Percentiles rank a stretch among this genome's conserved stretches.
Evolutionary conservation across 2,113 vertebrate genomes (phyloP).

Genomic region (Rhinogobius similis): DNA sequence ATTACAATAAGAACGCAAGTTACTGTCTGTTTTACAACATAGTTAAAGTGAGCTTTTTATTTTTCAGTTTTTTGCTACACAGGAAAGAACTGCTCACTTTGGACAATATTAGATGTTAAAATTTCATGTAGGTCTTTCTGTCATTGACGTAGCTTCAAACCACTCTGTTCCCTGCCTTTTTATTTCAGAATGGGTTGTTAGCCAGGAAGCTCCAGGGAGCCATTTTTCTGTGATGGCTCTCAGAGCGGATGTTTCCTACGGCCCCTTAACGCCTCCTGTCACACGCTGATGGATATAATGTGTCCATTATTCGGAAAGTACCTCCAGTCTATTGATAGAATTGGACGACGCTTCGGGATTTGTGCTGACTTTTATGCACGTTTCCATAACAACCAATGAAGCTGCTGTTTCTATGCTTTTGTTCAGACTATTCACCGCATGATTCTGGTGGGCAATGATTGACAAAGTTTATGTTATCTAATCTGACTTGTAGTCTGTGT

Average conservation of each 20-base stretch:
- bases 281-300: slow-evolving; percentile 30
- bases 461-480: too few species aligned
- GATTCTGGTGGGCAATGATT: neutral
- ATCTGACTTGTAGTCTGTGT: too few species aligned
- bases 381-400: slow-evolving; percentile 31
- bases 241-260: slow-evolving; percentile 17
- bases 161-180: slow-evolving; percentile 30
- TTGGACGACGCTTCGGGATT: slow-evolving; percentile 18
- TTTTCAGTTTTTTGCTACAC: too few species aligned
- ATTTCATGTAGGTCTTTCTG: slow-evolving; percentile 43
- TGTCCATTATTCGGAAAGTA: slow-evolving; percentile 19
- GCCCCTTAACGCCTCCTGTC: slow-evolving; percentile 29
- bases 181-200: slow-evolving; percentile 44
- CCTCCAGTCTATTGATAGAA: slow-evolving; percentile 13
- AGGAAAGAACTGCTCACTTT: too few species aligned
- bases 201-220: slow-evolving; percentile 41
- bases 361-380: slow-evolving; percentile 11
- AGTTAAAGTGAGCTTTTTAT: too few species aligned
- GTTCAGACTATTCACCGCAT: slow-evolving; percentile 1
- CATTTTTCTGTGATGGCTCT: slow-evolving; percentile 23
- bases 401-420: neutral
- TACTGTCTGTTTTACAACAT: too few species aligned
- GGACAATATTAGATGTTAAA: slow-evolving; percentile 28
- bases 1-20: too few species aligned
- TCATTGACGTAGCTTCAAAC: slow-evolving; percentile 44